Conservation (phyloP, 2,797 vertebrate species). For the Phyllotis vaccarum region DNA sequence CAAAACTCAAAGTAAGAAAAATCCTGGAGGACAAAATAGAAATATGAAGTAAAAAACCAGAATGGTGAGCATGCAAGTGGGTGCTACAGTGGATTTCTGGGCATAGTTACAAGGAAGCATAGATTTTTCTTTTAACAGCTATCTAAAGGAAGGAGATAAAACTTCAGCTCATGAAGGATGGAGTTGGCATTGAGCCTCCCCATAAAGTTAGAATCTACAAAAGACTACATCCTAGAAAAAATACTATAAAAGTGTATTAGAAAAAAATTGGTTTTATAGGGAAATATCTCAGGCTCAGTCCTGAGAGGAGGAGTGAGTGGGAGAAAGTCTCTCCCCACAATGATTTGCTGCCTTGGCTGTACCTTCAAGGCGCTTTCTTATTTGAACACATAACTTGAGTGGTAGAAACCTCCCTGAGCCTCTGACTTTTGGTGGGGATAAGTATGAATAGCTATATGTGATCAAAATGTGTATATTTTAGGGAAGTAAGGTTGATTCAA, state of each 20-base stretch:
- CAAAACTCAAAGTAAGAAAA: slow-evolving; percentile 30
- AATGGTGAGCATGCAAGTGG: not conserved
- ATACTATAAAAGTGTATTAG: not conserved
- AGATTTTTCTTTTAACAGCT: not conserved
- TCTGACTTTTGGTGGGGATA: slow-evolving; percentile 14
- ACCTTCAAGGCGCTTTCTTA: not conserved
- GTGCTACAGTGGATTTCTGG: not conserved
- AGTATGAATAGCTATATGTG: not conserved
- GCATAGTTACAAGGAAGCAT: not conserved
- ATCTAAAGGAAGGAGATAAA: not conserved
- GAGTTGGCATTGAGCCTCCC: not conserved
- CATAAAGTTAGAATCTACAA: slow-evolving; percentile 1
- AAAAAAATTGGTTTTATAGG: not conserved
- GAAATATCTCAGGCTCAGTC: not conserved
- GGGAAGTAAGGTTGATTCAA: not conserved
- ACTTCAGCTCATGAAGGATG: not conserved
- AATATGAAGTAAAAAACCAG: slow-evolving; percentile 29
- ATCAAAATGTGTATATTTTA: not conserved
- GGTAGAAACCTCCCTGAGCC: not conserved
- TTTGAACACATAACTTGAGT: not conserved
- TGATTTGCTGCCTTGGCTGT: not conserved
- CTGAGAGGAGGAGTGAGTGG: not conserved
- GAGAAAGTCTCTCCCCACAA: not conserved
- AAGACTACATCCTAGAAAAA: not conserved
- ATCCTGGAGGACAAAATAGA: not conserved